A percentile compares a stretch with the other conserved stretches of the same genome.
These are phyloP conservation scores for Spatulosminthurus flaviceps DNA, from an alignment of 2,888 invertebrate species.

Conservation along the genomic window DNA sequence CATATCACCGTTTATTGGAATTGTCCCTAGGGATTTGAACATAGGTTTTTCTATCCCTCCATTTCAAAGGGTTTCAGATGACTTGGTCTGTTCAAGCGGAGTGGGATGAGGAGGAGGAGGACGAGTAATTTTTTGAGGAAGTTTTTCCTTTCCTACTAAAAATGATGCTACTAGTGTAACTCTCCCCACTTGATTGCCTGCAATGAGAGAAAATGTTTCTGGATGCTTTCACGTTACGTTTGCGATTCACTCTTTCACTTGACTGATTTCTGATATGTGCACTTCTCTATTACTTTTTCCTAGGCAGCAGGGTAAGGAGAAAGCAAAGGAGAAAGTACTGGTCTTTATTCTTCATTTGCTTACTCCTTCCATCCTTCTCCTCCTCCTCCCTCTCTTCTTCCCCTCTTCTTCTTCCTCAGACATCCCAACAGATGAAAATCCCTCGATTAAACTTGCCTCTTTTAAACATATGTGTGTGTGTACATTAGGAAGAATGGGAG, in stretches of 20 bases:
- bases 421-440: not conserved
- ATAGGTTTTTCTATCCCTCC: no score
- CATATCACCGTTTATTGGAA: no score
- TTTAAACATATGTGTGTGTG: no score
- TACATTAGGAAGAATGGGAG: no score
- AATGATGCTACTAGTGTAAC: no score
- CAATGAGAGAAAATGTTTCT: constrained; percentile 10
- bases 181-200: constrained; percentile 20
- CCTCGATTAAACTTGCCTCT: not conserved
- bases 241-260: constrained; percentile 37
- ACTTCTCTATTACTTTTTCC: constrained; percentile 24
- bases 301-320: not conserved
- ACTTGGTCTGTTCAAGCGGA: no score
- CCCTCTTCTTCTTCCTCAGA: not conserved
- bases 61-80: no score
- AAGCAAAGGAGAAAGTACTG: not conserved
- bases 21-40: no score
- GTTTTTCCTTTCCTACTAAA: no score
- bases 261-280: constrained; percentile 32
- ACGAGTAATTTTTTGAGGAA: no score
- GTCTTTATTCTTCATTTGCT: constrained; percentile 1
- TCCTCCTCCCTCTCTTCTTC: not conserved
- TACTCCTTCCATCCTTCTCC: not conserved
- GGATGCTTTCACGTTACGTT: constrained; percentile 30
- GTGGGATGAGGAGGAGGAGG: no score